phyloP scores from a whole-genome alignment of 2,113 vertebrate species.

The Andinoacara biseriatus region DNA sequence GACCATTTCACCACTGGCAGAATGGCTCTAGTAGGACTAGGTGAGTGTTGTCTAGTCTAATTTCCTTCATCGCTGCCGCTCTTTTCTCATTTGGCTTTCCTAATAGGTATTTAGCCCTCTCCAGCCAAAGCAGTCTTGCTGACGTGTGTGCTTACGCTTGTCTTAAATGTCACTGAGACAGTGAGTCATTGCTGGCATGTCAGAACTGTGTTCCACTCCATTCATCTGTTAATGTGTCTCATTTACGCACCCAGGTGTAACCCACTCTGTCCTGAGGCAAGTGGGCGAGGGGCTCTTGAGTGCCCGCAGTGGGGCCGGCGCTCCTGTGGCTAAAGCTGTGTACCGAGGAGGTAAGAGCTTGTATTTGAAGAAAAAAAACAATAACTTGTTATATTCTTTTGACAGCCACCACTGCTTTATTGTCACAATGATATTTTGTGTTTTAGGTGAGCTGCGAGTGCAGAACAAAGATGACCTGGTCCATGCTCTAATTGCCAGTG shows the following conservation, averaged over 20 bases:
- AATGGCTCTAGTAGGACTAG: conserved; percentile 87
- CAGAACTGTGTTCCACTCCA: background rate
- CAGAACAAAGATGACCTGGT: conserved; percentile 86
- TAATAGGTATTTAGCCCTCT: background rate
- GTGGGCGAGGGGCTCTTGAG: conserved; percentile 88
- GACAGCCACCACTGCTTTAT: fast-evolving
- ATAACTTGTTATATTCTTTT: background rate
- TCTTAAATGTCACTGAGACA: background rate
- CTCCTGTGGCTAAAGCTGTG: conserved; percentile 77
- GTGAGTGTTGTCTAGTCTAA: conserved; percentile 55
- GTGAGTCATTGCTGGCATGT: background rate
- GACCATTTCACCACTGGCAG: conserved; percentile 89
- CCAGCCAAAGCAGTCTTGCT: background rate
- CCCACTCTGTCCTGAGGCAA: conserved; percentile 87
- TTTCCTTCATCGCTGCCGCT: background rate
- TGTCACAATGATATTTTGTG: background rate
- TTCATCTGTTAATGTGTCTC: background rate
- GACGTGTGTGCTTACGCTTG: background rate
- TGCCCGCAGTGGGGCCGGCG: conserved; percentile 82
- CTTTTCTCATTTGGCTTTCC: background rate
- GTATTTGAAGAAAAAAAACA: background rate
- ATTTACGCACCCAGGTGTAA: conserved; percentile 80
- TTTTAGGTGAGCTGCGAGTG: conserved; percentile 81
- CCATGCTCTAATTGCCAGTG: conserved; percentile 86
- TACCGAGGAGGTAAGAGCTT: conserved; percentile 87